Evolutionary conservation across 1,140 invertebrate genomes (phyloP), one percentile per base, ranked within the genome.

Genomic region (Euwallacea similis): DNA sequence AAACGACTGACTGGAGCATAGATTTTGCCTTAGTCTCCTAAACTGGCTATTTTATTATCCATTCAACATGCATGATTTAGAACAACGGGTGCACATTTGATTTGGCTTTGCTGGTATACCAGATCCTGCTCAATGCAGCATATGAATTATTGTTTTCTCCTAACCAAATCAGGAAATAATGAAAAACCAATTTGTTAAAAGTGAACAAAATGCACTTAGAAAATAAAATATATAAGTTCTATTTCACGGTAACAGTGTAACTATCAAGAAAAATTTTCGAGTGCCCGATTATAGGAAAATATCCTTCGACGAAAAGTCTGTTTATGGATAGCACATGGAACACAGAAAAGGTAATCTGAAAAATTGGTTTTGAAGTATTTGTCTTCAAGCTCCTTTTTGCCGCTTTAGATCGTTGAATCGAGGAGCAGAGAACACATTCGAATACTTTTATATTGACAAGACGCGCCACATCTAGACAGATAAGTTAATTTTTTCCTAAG

Each of bases 31-130:
- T 60, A 67, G 66, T 47, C 42, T 47, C 66, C 66, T 67, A 59
- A 59, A 67, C 66, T 59, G 66, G 56, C 54, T 59, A 67, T 67
- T 67, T 67, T 58, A 67, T 59, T 60, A 59, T 59, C 66, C 55
- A 67, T 67, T 67, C 55, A 64, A 16, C 43, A 66, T 33, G 66
- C 53, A 66, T 66, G 50, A 66, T 55, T 55, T 55, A 66, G 64
- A 33, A 55, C 64, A 55, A 55, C 50, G 64, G 33, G 8, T 41
- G 42, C 53, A 43, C 41, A 42, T 55, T 55, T 55, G 50, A 21
- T 66, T 56, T 55, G 43, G 50, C 64, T 55, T 66, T 42, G 33
- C 64, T 44, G 16, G 54, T 55, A 55, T 55, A 33, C 21, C 21
- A 33, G 21, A 33, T 33, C 4, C 21, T 33, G 21, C 21, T 33